These are phyloP conservation scores for Drosophila neonasuta DNA, from an alignment of 2,888 invertebrate genomes.

Conservation along the genomic window DNA sequence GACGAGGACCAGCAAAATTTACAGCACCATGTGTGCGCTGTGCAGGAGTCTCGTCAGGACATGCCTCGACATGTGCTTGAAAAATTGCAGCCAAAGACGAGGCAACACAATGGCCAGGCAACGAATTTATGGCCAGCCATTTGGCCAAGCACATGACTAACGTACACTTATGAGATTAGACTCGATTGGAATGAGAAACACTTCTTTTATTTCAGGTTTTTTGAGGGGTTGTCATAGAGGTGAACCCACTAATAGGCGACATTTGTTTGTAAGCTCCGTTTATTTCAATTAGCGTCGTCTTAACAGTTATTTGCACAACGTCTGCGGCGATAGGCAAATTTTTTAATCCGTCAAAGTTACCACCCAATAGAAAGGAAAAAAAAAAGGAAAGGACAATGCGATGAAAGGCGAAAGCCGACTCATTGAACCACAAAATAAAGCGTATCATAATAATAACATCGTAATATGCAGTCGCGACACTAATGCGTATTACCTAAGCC, in stretches of 20 bases:
- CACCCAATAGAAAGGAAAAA: constrained; percentile 53
- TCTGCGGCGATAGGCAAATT: constrained; percentile 64
- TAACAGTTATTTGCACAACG: constrained; percentile 69
- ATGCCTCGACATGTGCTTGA: constrained; percentile 60
- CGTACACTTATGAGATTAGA: constrained; percentile 77
- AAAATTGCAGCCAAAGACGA: constrained; percentile 68
- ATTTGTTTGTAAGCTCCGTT: constrained; percentile 53
- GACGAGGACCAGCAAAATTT: constrained; percentile 34
- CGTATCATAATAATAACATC: constrained; percentile 81
- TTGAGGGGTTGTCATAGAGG: constrained; percentile 11
- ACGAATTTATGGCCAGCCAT: constrained; percentile 76
- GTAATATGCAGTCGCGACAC: constrained; percentile 79
- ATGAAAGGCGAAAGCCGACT: constrained; percentile 61
- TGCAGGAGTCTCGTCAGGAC: constrained; percentile 34
- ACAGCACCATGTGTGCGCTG: constrained; percentile 58
- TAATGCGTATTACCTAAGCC: constrained; percentile 80
- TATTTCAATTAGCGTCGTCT: constrained; percentile 75
- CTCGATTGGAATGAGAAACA: constrained; percentile 5
- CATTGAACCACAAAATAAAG: constrained; percentile 81
- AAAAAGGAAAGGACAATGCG: constrained; percentile 10
- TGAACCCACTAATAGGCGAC: constrained; percentile 25
- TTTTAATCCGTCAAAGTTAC: constrained; percentile 73
- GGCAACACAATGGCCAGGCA: constrained; percentile 60
- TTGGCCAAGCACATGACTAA: constrained; percentile 72
- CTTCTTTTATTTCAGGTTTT: background rate